Conservation (phyloP, 2,888 invertebrate species). For the Calameuta idolon region DNA sequence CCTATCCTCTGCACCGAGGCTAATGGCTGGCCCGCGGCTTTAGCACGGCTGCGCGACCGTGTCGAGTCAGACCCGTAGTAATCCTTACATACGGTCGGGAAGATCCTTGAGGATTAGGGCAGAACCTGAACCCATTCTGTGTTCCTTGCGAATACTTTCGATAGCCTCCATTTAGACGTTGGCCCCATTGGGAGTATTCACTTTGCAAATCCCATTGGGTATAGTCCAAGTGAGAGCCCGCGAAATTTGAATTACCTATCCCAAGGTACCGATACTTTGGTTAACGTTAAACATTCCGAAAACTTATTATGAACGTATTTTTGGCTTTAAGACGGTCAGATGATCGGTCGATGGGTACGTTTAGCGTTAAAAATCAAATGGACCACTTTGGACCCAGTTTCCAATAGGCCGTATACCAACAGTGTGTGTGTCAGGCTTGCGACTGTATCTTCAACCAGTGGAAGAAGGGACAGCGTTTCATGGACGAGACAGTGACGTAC, state of each 20-base stretch:
- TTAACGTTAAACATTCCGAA: background rate
- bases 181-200: background rate
- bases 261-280: background rate
- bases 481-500: constrained; percentile 2
- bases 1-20: constrained; percentile 30
- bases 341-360: too few species aligned
- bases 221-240: background rate
- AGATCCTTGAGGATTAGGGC: constrained; percentile 55
- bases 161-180: background rate
- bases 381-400: background rate
- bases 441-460: background rate
- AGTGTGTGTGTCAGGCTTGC: background rate
- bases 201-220: background rate
- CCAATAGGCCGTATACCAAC: background rate
- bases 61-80: constrained; percentile 50
- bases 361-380: background rate
- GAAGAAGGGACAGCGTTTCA: background rate
- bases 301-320: too few species aligned
- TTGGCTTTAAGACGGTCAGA: too few species aligned
- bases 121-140: constrained; percentile 44
- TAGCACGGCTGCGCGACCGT: constrained; percentile 41
- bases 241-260: background rate
- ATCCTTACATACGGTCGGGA: constrained; percentile 58
- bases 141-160: constrained; percentile 13
- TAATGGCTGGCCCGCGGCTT: constrained; percentile 53